Base-by-base conservation (phyloP, 23 tunicate species). In the Halocynthia roretzi region DNA sequence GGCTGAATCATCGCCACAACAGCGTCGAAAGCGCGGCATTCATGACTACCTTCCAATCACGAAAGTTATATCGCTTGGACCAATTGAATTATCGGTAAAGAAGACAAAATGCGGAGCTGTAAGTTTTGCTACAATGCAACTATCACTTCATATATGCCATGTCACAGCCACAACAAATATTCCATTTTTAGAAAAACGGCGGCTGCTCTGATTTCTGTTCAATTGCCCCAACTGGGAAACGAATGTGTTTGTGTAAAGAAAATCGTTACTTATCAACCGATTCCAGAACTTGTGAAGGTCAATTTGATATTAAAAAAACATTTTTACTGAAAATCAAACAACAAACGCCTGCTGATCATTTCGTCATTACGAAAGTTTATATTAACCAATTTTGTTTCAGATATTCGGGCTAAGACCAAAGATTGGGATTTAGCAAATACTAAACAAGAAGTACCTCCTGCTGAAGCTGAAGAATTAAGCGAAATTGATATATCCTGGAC, bases 141-240 rank as follows among this genome's bases (percentile, higher is more conserved):
- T 58, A 58, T n/a, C 15, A 58, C 15, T 14, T 58, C 44, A 31
- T 31, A 31, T 58, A n/a, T 58, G 63, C n/a, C 63, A 14, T n/a
- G 17, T 58, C 15, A 14, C 63, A 15, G 4, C 15, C 17, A 58
- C 63, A 58, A 58, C 63, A 58, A 15, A 58, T 58, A n/a, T 58
- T 58, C 4, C 5, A 4, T 5, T 65, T 65, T 20, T 2, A 65
- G 70, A 65, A 65, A 40, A 65, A 65, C 15, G 70, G 70, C 19
- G 70, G 70, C 15, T 65, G 70, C 31, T 65, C 70, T 11, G 48
- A 65, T 65, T 65, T 65, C 31, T 65, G 70, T 65, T 20, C 70
- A 20, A 9, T 65, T 11, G 70, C 22, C 31, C 48, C 10, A 10
- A 65, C 22, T 10, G 70, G 70, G 31, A 65, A 48, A 65, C 22